Percentiles rank a stretch among this genome's conserved stretches.
These are phyloP conservation scores for Melinopterus prodromus DNA, from an alignment of 2,888 invertebrate genomes.

Conservation along the genomic window DNA sequence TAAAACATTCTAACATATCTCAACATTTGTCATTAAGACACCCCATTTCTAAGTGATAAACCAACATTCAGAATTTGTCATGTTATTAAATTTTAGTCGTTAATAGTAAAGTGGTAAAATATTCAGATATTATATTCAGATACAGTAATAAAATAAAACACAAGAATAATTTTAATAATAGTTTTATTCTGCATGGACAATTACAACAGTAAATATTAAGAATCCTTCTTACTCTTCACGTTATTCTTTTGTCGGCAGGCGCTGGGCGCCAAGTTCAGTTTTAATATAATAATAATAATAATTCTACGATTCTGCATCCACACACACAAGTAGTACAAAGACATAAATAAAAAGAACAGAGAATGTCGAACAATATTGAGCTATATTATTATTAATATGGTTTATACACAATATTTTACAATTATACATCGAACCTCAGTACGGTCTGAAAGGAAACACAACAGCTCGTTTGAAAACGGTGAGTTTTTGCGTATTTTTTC, in stretches of 20 bases:
- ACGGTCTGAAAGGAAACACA: constrained; percentile 44
- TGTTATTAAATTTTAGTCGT: no score
- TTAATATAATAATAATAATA: constrained; percentile 4
- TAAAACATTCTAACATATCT: no score
- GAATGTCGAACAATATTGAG: constrained; percentile 57
- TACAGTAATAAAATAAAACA: constrained; percentile 23
- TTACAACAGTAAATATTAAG: constrained; percentile 62
- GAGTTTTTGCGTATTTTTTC: constrained; percentile 20
- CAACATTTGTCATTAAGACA: no score
- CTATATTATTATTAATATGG: constrained; percentile 52
- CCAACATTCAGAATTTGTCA: no score
- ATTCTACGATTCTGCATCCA: constrained; percentile 44
- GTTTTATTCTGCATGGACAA: constrained; percentile 61
- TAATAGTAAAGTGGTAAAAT: no score
- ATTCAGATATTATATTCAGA: neutral
- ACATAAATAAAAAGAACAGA: constrained; percentile 60
- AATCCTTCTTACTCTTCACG: constrained; percentile 46
- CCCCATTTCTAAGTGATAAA: no score
- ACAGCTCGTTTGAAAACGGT: constrained; percentile 14
- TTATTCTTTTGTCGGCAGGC: neutral
- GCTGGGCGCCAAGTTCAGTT: neutral
- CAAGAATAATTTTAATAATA: constrained; percentile 47
- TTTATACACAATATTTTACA: constrained; percentile 60
- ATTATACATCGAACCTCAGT: constrained; percentile 55
- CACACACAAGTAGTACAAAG: constrained; percentile 57